phyloP scores from a whole-genome alignment of 1,140 invertebrate genomes.

The Dreissena rostriformis region DNA sequence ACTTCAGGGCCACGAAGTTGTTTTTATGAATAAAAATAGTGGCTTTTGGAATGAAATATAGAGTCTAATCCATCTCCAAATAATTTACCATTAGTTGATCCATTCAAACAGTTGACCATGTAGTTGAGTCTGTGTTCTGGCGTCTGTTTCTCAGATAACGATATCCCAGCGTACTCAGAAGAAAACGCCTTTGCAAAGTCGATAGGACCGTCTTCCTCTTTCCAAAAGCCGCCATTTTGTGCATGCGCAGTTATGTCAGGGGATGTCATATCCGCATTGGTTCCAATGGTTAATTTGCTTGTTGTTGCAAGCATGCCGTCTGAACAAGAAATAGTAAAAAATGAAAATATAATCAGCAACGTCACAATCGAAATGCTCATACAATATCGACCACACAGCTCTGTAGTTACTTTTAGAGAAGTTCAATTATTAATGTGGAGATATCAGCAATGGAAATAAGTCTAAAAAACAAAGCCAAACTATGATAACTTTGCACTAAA shows the following conservation, averaged over 20 bases:
- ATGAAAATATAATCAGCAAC: too few species aligned
- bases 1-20: too few species aligned
- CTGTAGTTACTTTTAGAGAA: too few species aligned
- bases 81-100: neutral
- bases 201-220: constrained; percentile 82
- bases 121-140: constrained; percentile 48
- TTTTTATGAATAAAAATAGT: too few species aligned
- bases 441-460: too few species aligned
- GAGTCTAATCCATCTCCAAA: too few species aligned
- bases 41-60: too few species aligned
- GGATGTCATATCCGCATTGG: constrained; percentile 87
- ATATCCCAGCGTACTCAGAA: constrained; percentile 56
- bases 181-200: constrained; percentile 76
- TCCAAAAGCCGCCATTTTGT: constrained; percentile 85
- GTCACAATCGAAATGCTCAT: too few species aligned
- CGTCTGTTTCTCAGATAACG: constrained; percentile 57
- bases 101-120: neutral
- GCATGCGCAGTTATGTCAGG: constrained; percentile 85
- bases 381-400: too few species aligned
- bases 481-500: too few species aligned
- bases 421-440: too few species aligned
- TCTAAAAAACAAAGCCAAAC: too few species aligned
- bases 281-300: constrained; percentile 87
- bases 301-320: constrained; percentile 87
- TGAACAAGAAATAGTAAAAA: constrained; percentile 66